Evolutionary conservation across 2,113 vertebrate genomes (phyloP).

Genomic region (Oxygymnocypris stewartii): DNA sequence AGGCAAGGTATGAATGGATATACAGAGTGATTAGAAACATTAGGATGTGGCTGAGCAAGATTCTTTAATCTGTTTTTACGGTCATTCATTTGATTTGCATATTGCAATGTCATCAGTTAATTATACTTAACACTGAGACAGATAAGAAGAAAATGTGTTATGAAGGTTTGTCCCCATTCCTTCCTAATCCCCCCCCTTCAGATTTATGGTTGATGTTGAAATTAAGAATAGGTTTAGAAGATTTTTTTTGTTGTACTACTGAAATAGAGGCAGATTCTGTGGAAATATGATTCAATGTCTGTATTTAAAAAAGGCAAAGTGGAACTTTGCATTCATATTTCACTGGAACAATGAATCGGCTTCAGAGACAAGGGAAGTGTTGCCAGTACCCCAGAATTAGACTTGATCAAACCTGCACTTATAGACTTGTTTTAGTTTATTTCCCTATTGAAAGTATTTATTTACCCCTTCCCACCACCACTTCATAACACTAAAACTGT

Average conservation of each 20-base stretch:
- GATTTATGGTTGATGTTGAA: neutral
- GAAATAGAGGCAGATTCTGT: neutral
- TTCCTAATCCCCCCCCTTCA: no score
- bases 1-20: conserved; percentile 79
- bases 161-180: neutral
- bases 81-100: neutral
- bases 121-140: neutral
- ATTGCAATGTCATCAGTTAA: neutral
- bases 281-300: neutral
- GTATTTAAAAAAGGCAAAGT: neutral
- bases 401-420: neutral
- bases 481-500: conserved; percentile 29
- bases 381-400: neutral
- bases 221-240: neutral
- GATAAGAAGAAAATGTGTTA: neutral
- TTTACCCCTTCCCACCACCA: neutral
- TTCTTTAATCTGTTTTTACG: neutral
- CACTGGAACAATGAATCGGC: neutral
- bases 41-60: neutral
- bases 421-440: conserved; percentile 19
- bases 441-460: neutral
- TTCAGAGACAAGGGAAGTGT: neutral
- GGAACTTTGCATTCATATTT: neutral
- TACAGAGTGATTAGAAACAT: neutral
- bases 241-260: neutral